phyloP scores from a whole-genome alignment of 2,888 invertebrate species.

The Loripinus fragilis region DNA sequence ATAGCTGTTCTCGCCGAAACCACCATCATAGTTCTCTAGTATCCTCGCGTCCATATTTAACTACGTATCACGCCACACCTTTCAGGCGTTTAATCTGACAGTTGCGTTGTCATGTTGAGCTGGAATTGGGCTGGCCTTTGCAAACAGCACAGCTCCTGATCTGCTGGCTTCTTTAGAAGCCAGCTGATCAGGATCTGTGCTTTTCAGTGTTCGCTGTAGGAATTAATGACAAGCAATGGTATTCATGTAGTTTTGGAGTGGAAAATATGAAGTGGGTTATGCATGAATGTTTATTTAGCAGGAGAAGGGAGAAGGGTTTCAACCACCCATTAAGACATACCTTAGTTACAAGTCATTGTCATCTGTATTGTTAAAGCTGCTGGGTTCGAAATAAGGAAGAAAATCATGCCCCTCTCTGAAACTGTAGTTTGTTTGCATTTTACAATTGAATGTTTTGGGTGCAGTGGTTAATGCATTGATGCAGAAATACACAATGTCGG shows the following conservation, averaged over 20 bases:
- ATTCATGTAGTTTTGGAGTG: too few relatives aligned
- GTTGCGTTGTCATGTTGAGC: too few relatives aligned
- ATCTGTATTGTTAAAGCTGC: background rate
- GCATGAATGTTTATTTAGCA: too few relatives aligned
- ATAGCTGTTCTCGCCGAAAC: background rate
- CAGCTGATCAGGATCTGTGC: too few relatives aligned
- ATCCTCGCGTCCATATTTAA: background rate
- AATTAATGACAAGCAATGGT: too few relatives aligned
- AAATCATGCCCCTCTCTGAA: background rate
- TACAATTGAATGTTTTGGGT: background rate
- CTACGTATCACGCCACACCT: slow-evolving; percentile 10
- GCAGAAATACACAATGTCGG: slow-evolving; percentile 11
- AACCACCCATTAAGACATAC: slow-evolving; percentile 14
- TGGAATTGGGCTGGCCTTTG: too few relatives aligned
- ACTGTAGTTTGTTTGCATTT: background rate
- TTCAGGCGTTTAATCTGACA: slow-evolving; percentile 12
- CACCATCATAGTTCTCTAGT: background rate
- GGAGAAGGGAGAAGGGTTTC: background rate
- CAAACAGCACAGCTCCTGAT: too few relatives aligned
- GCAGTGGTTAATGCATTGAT: background rate
- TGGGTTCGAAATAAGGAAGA: background rate
- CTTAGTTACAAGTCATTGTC: background rate
- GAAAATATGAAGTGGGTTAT: too few relatives aligned
- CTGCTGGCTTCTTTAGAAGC: too few relatives aligned
- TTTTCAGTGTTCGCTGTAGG: too few relatives aligned